Conservation (phyloP, 2,888 invertebrate species). For the Macrophya annulata region DNA sequence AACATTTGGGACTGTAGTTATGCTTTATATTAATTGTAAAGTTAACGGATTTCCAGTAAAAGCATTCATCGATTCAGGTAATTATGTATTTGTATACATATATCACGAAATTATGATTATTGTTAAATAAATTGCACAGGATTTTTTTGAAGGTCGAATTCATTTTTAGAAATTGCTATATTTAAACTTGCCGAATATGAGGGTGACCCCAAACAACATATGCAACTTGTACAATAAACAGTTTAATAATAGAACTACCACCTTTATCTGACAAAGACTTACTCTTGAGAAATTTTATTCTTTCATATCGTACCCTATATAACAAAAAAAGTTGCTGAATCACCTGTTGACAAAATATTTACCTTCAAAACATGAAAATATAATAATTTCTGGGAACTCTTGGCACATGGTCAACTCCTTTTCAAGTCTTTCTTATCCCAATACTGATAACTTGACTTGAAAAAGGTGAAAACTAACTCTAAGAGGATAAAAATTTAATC, state of each 20-base stretch:
- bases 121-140: not conserved
- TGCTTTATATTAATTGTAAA: conserved; percentile 98
- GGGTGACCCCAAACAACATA: conserved; percentile 58
- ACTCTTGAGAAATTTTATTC: not conserved
- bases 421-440: not conserved
- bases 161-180: conserved; percentile 60
- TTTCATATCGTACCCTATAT: not conserved
- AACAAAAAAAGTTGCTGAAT: not conserved
- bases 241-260: conserved; percentile 66
- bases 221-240: conserved; percentile 57
- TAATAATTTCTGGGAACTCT: not conserved
- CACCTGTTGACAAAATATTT: not conserved
- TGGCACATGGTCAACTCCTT: not conserved
- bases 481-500: conserved; percentile 44
- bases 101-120: not conserved
- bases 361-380: not conserved
- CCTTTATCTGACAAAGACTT: conserved; percentile 20
- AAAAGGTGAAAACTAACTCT: not conserved
- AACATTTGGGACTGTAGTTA: conserved; percentile 97
- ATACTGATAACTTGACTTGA: not conserved
- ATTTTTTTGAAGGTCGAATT: conserved; percentile 29
- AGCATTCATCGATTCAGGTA: conserved; percentile 98
- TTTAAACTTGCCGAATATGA: conserved; percentile 63
- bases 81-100: not conserved
- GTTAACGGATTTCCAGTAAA: conserved; percentile 98